Evolutionary conservation across 2,888 invertebrate species (phyloP).

Genomic region (Meta bourneti): DNA sequence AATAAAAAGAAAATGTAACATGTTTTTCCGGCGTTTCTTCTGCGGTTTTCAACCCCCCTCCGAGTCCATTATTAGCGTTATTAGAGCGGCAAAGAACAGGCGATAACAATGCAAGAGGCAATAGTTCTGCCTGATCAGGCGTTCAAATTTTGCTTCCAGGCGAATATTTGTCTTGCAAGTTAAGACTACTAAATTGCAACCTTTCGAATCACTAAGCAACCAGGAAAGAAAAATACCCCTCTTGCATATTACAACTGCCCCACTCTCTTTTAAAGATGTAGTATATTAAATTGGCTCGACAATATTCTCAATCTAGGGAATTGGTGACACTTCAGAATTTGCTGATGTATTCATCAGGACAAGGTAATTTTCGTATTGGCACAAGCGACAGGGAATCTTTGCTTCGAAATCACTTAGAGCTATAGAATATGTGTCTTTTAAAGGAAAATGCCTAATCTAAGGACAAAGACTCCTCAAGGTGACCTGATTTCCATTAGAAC

Average conservation of each 20-base stretch:
- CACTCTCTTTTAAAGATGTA: background rate
- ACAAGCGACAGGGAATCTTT: no score
- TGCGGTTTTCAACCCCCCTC: background rate
- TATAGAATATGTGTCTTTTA: no score
- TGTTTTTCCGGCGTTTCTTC: slow-evolving; percentile 31
- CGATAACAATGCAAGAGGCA: slow-evolving; percentile 6
- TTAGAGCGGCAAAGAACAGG: slow-evolving; percentile 42
- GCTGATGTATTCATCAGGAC: background rate
- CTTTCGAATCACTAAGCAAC: slow-evolving; percentile 18
- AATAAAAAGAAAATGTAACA: slow-evolving; percentile 30
- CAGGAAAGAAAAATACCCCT: slow-evolving; percentile 21
- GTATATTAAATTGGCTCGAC: background rate
- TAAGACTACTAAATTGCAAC: slow-evolving; percentile 1
- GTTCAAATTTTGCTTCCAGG: slow-evolving; percentile 21
- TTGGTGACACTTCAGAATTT: background rate
- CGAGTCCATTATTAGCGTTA: slow-evolving; percentile 26
- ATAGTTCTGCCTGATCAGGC: slow-evolving; percentile 2
- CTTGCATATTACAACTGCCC: background rate
- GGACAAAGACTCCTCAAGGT: slow-evolving; percentile 26
- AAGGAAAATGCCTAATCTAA: background rate
- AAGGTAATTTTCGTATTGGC: no score
- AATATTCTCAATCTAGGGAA: background rate
- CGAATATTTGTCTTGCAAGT: background rate
- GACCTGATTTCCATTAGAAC: slow-evolving; percentile 18
- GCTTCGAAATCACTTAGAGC: no score